Evolutionary conservation across 2,797 vertebrate species (phyloP).

Genomic region (Kryptopterus vitreolus): DNA sequence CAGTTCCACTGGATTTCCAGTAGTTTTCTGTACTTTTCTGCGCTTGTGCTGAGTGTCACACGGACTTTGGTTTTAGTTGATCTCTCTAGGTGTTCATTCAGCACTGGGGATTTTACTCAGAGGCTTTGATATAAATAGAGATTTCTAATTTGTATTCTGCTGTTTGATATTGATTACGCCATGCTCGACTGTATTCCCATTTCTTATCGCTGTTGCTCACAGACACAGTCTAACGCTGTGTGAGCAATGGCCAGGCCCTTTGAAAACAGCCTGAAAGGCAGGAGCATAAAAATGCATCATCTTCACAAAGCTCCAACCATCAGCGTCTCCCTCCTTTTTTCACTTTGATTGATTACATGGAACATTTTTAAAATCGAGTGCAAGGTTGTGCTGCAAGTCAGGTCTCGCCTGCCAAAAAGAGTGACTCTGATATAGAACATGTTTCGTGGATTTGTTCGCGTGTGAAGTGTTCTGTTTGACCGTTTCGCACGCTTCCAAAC

Average conservation of each 20-base stretch:
- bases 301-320: constrained; percentile 64
- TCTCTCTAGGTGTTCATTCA: constrained; percentile 8
- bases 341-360: constrained; percentile 68
- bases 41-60: background rate
- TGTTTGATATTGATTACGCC: constrained; percentile 30
- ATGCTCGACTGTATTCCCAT: constrained; percentile 21
- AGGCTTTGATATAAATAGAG: constrained; percentile 12
- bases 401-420: constrained; percentile 8
- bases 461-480: background rate
- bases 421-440: constrained; percentile 55
- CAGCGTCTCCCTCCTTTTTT: constrained; percentile 60
- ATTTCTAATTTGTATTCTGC: constrained; percentile 31
- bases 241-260: constrained; percentile 66
- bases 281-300: constrained; percentile 72
- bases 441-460: constrained; percentile 61
- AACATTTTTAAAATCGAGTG: constrained; percentile 25
- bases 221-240: constrained; percentile 54
- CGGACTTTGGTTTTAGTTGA: background rate
- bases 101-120: background rate
- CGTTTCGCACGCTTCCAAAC: background rate
- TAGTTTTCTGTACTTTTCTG: background rate
- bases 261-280: constrained; percentile 72
- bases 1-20: background rate
- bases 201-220: constrained; percentile 35
- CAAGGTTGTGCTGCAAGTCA: constrained; percentile 3